Evolutionary conservation across 2,888 invertebrate species (phyloP).

Genomic region (Doris montereyensis): DNA sequence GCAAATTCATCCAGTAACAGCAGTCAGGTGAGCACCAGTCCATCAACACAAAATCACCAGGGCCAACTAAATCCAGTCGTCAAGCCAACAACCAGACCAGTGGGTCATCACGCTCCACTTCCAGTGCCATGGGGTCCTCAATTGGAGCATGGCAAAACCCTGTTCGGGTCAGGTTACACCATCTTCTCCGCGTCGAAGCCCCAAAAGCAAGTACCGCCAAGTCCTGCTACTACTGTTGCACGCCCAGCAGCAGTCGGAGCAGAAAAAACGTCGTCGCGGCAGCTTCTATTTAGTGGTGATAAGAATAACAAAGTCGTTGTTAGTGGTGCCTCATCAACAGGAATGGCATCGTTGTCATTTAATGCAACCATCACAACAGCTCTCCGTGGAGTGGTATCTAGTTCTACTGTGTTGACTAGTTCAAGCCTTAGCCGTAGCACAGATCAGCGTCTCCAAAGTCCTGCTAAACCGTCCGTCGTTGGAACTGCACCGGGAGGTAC

Average conservation of each 20-base stretch:
- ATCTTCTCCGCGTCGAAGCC: conserved; percentile 48
- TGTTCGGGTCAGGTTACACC: conserved; percentile 45
- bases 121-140: conserved; percentile 29
- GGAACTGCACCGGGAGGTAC: not conserved
- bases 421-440: conserved; percentile 13
- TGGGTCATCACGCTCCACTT: conserved; percentile 34
- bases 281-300: conserved; percentile 66
- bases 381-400: conserved; percentile 24
- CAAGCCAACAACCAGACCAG: conserved; percentile 29
- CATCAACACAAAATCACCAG: conserved; percentile 43
- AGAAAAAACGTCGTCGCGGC: conserved; percentile 63
- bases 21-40: conserved; percentile 38
- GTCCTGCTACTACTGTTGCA: conserved; percentile 15
- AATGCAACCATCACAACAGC: conserved; percentile 34
- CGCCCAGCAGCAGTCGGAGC: conserved; percentile 27
- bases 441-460: conserved; percentile 14
- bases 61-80: conserved; percentile 23
- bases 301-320: no score
- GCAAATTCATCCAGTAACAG: conserved; percentile 32
- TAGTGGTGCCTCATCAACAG: conserved; percentile 42
- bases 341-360: conserved; percentile 29
- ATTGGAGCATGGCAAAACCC: conserved; percentile 46
- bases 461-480: conserved; percentile 11
- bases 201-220: conserved; percentile 49
- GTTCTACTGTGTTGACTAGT: conserved; percentile 24